Conservation (phyloP, 2,113 vertebrate genomes). For the Aplodontia rufa region DNA sequence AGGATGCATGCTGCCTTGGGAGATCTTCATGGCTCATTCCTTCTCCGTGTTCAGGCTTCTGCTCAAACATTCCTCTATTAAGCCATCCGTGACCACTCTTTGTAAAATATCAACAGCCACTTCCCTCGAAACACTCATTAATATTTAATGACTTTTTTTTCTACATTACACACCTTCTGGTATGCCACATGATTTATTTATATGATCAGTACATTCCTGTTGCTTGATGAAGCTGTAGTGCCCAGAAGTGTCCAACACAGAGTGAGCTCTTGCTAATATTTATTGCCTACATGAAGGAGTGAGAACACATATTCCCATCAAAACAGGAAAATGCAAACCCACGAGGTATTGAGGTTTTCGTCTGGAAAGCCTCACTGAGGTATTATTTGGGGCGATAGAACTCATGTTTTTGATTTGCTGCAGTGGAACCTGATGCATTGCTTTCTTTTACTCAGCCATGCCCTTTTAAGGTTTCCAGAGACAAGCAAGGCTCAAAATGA, state of each 20-base stretch:
- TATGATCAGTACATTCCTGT: background rate
- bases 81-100: background rate
- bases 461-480: background rate
- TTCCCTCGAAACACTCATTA: background rate
- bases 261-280: background rate
- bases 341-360: background rate
- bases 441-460: background rate
- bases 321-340: background rate
- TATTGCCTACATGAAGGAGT: background rate
- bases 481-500: background rate
- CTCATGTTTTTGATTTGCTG: background rate
- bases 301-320: background rate
- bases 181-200: background rate
- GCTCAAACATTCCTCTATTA: background rate
- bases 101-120: background rate
- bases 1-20: background rate
- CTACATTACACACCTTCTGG: background rate
- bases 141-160: background rate
- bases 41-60: background rate
- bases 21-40: background rate
- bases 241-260: background rate
- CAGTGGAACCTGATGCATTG: background rate
- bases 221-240: background rate
- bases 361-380: background rate
- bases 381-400: background rate